These are phyloP conservation scores for Larimichthys polyactis DNA, from an alignment of 2,113 vertebrate genomes.

Conservation along the genomic window DNA sequence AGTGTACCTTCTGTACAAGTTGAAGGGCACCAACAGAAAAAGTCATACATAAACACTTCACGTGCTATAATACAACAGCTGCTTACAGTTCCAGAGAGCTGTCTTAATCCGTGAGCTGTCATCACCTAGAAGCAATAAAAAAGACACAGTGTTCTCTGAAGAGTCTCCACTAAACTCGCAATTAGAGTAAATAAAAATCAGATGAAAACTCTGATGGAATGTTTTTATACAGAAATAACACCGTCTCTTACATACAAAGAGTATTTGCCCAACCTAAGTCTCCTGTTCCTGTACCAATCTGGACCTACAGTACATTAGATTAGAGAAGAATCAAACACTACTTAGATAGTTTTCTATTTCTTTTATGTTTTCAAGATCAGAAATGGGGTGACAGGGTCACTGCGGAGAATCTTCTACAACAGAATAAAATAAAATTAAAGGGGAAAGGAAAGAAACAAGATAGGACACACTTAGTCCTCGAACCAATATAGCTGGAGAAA, in stretches of 20 bases:
- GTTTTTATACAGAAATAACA: neutral
- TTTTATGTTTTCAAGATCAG: slow-evolving; percentile 11
- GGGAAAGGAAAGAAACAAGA: neutral
- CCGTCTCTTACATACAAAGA: neutral
- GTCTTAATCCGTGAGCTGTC: slow-evolving; percentile 84
- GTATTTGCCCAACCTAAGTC: neutral
- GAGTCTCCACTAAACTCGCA: slow-evolving; percentile 3
- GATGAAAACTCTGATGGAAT: neutral
- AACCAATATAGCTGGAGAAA: neutral
- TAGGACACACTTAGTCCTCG: neutral
- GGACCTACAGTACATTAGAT: neutral
- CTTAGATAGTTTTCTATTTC: neutral
- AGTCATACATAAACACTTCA: slow-evolving; percentile 27
- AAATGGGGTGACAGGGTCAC: neutral
- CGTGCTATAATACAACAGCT: slow-evolving; percentile 14
- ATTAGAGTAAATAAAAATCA: slow-evolving; percentile 18
- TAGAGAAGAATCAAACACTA: slow-evolving; percentile 12
- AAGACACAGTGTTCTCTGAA: slow-evolving; percentile 49
- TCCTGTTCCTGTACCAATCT: neutral
- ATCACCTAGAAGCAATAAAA: slow-evolving; percentile 78
- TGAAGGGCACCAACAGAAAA: slow-evolving; percentile 12
- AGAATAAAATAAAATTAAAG: slow-evolving; percentile 14
- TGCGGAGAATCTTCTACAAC: neutral
- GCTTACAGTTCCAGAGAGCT: slow-evolving; percentile 82
- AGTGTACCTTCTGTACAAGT: neutral